A percentile compares a stretch with the other conserved stretches of the same genome.
Conservation (phyloP, 2,888 invertebrate genomes). For the Pediacus dermestoides region DNA sequence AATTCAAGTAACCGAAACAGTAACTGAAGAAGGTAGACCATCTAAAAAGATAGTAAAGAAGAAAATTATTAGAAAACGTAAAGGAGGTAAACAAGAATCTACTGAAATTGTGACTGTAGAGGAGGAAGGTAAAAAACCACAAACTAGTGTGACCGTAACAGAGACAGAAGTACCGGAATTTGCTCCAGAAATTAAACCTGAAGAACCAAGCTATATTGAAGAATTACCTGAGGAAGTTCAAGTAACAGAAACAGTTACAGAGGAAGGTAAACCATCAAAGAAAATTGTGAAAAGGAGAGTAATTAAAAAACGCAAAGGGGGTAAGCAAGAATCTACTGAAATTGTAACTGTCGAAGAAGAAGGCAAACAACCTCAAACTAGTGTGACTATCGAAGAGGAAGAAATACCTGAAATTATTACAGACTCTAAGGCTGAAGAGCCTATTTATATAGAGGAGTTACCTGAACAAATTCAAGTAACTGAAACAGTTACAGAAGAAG, state of each 20-base stretch:
- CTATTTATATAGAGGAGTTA: conserved; percentile 31
- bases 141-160: conserved; percentile 35
- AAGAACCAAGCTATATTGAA: conserved; percentile 40
- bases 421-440: too few relatives aligned
- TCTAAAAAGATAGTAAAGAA: conserved; percentile 36
- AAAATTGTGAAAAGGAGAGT: conserved; percentile 38
- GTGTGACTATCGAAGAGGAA: conserved; percentile 47
- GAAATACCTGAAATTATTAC: conserved; percentile 33
- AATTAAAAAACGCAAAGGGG: conserved; percentile 39
- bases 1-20: conserved; percentile 27
- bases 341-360: conserved; percentile 40
- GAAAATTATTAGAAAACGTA: conserved; percentile 42
- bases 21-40: conserved; percentile 28
- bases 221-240: conserved; percentile 38
- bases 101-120: conserved; percentile 40
- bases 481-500: conserved; percentile 30
- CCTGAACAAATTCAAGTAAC: conserved; percentile 38
- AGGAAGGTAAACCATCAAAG: conserved; percentile 32
- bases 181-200: conserved; percentile 29
- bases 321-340: conserved; percentile 34
- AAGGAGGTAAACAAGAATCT: conserved; percentile 43
- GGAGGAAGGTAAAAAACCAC: conserved; percentile 35
- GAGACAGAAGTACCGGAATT: conserved; percentile 32
- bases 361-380: conserved; percentile 44
- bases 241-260: conserved; percentile 24